Percentiles rank a stretch among this genome's conserved stretches.
Conservation (phyloP, 2,888 invertebrate genomes). For the Thymelicus sylvestris region DNA sequence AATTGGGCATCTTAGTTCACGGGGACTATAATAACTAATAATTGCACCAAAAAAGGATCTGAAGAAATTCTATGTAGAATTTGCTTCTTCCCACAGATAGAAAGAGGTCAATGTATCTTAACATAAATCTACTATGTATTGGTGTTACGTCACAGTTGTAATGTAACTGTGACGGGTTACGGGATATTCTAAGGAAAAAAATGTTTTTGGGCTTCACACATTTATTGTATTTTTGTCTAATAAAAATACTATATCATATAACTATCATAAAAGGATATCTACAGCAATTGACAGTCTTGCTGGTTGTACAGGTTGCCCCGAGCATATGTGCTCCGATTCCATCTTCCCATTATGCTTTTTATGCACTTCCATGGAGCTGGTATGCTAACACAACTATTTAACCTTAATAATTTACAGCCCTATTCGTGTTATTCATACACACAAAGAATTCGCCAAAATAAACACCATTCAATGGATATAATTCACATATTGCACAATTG, state of each 20-base stretch:
- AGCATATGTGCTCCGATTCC: slow-evolving; percentile 54
- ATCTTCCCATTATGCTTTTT: slow-evolving; percentile 62
- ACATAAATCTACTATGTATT: too few relatives aligned
- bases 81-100: too few relatives aligned
- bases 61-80: too few relatives aligned
- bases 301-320: slow-evolving; percentile 70
- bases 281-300: slow-evolving; percentile 84
- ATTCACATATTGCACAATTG: slow-evolving; percentile 76
- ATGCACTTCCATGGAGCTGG: slow-evolving; percentile 55
- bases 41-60: too few relatives aligned
- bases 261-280: slow-evolving; percentile 79
- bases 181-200: background rate
- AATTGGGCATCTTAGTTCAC: too few relatives aligned
- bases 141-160: too few relatives aligned
- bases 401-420: slow-evolving; percentile 73
- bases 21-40: too few relatives aligned
- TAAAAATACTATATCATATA: slow-evolving; percentile 83
- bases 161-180: too few relatives aligned
- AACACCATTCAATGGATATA: slow-evolving; percentile 69
- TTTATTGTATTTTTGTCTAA: slow-evolving; percentile 85
- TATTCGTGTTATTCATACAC: slow-evolving; percentile 49
- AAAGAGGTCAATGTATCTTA: too few relatives aligned
- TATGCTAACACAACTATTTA: slow-evolving; percentile 63
- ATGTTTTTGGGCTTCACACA: slow-evolving; percentile 78
- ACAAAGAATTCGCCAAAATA: slow-evolving; percentile 60